Evolutionary conservation across 2,797 vertebrate genomes (phyloP).

Genomic region (Sebastes hopkinsi): DNA sequence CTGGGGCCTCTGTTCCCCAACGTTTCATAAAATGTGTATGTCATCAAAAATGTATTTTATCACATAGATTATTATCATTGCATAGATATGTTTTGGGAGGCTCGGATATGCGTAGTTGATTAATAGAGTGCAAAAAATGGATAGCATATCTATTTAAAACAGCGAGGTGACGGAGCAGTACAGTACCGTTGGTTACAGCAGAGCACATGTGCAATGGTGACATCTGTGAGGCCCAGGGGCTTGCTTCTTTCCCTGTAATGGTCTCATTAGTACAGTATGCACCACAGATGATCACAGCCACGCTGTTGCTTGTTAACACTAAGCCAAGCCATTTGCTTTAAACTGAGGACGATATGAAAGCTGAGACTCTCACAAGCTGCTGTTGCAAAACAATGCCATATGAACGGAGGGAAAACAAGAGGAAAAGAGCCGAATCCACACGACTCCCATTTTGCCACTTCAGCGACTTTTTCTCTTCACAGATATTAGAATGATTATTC

Average conservation of each 20-base stretch:
- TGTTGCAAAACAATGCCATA: slow-evolving; percentile 20
- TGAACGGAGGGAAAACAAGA: neutral
- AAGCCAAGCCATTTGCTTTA: slow-evolving; percentile 44
- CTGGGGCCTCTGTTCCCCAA: neutral
- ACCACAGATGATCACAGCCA: slow-evolving; percentile 42
- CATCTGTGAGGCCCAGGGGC: slow-evolving; percentile 34
- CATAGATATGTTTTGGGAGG: neutral
- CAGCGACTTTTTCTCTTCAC: neutral
- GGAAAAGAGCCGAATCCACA: neutral
- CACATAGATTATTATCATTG: neutral
- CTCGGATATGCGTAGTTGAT: neutral
- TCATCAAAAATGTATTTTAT: neutral
- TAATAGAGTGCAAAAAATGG: neutral
- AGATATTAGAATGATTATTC: slow-evolving; percentile 42
- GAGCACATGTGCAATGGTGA: slow-evolving; percentile 14
- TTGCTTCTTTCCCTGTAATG: slow-evolving; percentile 9
- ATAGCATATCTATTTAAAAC: neutral
- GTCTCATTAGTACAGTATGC: slow-evolving; percentile 41
- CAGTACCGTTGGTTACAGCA: slow-evolving; percentile 22
- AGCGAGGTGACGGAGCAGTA: neutral
- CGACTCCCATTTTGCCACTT: slow-evolving; percentile 10
- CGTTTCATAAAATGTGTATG: neutral
- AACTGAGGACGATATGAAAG: slow-evolving; percentile 36
- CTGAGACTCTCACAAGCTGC: slow-evolving; percentile 44
- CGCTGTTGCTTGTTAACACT: slow-evolving; percentile 42